These are phyloP conservation scores for Pitta sordida DNA, from an alignment of 2,113 vertebrate genomes.

Conservation along the genomic window DNA sequence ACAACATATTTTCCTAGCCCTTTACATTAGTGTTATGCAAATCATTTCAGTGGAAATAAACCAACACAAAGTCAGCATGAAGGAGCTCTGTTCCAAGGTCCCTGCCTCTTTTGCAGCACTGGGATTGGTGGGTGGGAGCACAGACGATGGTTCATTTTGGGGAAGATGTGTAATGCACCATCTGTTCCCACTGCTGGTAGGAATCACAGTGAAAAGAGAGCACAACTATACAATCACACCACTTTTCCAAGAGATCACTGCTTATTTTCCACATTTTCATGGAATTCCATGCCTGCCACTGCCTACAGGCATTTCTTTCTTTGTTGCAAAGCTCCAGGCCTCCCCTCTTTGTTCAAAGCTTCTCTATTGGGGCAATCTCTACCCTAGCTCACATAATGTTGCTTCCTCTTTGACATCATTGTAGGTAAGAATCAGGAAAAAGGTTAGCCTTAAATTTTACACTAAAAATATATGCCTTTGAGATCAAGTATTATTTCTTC, in stretches of 20 bases:
- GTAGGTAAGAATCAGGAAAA: background rate
- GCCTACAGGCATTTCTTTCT: background rate
- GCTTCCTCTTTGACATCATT: background rate
- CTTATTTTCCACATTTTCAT: constrained; percentile 14
- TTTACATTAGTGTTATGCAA: background rate
- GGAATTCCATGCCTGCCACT: background rate
- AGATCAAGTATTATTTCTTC: background rate
- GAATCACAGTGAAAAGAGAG: background rate
- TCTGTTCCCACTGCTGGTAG: constrained; percentile 27
- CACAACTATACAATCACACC: background rate
- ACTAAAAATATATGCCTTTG: background rate
- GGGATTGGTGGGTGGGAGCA: background rate
- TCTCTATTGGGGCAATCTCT: background rate
- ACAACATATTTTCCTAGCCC: background rate
- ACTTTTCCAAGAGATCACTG: background rate
- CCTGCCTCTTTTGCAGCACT: background rate
- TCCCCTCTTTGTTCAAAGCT: constrained; percentile 4
- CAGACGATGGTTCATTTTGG: background rate
- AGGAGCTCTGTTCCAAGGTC: constrained; percentile 8
- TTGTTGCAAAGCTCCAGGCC: background rate
- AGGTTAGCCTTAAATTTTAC: background rate
- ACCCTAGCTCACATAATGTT: background rate
- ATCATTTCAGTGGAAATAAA: constrained; percentile 38
- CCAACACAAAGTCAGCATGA: constrained; percentile 1
- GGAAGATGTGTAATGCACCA: constrained; percentile 6